A percentile compares a stretch with the other conserved stretches of the same genome.
These are phyloP conservation scores for Bombus terrestris DNA, from an alignment of 1,140 invertebrate genomes.

Conservation along the genomic window DNA sequence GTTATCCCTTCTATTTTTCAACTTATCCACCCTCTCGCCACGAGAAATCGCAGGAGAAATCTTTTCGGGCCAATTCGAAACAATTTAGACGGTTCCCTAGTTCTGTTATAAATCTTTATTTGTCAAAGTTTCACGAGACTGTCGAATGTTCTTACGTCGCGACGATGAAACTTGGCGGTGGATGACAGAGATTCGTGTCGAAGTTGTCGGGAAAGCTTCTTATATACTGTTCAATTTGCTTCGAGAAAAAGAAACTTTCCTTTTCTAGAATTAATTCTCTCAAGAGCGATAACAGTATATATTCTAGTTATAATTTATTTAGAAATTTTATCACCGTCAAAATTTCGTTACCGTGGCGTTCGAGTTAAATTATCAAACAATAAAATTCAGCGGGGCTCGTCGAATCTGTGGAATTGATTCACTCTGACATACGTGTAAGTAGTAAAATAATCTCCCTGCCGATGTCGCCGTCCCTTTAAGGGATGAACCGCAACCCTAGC, in stretches of 20 bases:
- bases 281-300: background rate
- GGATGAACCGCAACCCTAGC: slow-evolving; percentile 46
- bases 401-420: background rate
- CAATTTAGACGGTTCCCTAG: too few relatives aligned
- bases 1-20: background rate
- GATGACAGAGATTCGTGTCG: background rate
- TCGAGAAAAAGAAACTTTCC: background rate
- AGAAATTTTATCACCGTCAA: background rate
- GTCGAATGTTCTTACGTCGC: background rate
- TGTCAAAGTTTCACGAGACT: background rate
- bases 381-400: background rate
- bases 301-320: background rate
- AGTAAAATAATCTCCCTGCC: slow-evolving; percentile 11
- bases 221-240: background rate
- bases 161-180: background rate
- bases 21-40: background rate
- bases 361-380: background rate
- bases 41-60: background rate
- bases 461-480: background rate
- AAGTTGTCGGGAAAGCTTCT: slow-evolving; percentile 15
- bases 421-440: slow-evolving; percentile 1
- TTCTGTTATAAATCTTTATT: slow-evolving; percentile 32
- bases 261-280: background rate
- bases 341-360: background rate
- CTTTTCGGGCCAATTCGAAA: background rate